Evolutionary conservation across 1,140 invertebrate genomes (phyloP), one percentile per base, ranked within the genome.

Genomic region (Cotesia glomerata): DNA sequence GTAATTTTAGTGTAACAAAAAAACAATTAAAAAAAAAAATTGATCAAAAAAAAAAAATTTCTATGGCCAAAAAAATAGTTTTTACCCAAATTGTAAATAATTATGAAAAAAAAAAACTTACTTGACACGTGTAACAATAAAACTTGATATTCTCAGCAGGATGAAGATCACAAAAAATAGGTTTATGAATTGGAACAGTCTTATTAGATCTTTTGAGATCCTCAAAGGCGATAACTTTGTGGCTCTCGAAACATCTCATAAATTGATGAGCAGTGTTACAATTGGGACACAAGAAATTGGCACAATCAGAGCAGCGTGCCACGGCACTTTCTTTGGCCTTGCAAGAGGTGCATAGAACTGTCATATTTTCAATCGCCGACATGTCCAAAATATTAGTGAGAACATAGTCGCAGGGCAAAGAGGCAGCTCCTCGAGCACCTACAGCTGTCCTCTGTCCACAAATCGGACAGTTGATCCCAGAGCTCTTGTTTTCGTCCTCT

Each of bases 201-300:
- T 95, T 92, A 76, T 92, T 91, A 32, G 91, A 92, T 81, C 92
- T 92, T 78, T 93, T 91, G 77, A 97, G 89, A 72, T 96, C 94
- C 80, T 97, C 95, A 83, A 97, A 94, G 18, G 92, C 91, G 54
- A 97, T 91, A 14, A 97, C 95, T 81, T 94, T 90, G 78, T 98
- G 96, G 78, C 94, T 95, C 85, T 97, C 95, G 85, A 97, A 97
- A 86, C 95, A 97, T 59, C 95, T 90, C 96, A 98, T 98, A 77
- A 93, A 94, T 83, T 96, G 93, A 86, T 98, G 97, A 59, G 96
- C 97, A 34, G 94, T 95, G 75, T 97, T 95, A 87, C 97, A 98
- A 82, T 96, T 95, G 18, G 92, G 91, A 87, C 97, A 98, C 13
- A 98, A 89, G 81, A 97, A 95, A 87, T 96, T 97, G 77, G 95